Conservation (phyloP, 1,140 invertebrate genomes). For the Campodea augens region DNA sequence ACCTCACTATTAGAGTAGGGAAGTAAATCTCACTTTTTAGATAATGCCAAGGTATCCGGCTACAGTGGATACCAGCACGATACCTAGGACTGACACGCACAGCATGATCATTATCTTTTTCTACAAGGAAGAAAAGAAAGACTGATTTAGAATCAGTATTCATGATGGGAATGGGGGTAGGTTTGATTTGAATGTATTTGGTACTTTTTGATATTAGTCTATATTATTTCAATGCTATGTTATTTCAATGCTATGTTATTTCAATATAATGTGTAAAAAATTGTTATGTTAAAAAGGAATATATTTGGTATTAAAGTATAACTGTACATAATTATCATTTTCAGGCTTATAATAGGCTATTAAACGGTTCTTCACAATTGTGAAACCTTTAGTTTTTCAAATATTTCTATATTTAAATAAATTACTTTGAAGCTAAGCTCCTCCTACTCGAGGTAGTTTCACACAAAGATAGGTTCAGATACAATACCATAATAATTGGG, state of each 20-base stretch:
- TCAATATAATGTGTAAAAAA: not conserved
- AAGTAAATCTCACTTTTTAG: too few species aligned
- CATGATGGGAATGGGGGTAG: not conserved
- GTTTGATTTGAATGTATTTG: not conserved
- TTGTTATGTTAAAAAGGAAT: not conserved
- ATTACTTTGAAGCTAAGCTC: too few species aligned
- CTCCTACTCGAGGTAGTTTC: too few species aligned
- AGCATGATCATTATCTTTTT: constrained; percentile 38
- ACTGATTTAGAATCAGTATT: constrained; percentile 5
- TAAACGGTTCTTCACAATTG: too few species aligned
- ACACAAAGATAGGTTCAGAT: too few species aligned
- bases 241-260: not conserved
- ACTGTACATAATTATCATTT: too few species aligned
- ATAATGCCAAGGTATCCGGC: constrained; percentile 16
- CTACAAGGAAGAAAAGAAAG: constrained; percentile 24
- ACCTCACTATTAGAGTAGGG: too few species aligned
- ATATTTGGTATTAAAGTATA: not conserved
- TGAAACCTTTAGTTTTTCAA: too few species aligned
- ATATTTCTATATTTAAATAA: too few species aligned
- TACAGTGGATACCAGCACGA: constrained; percentile 25
- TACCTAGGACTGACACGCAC: constrained; percentile 28
- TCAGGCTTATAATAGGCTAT: too few species aligned
- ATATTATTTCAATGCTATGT: not conserved
- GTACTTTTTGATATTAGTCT: not conserved
- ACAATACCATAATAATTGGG: too few species aligned